Percentiles rank a stretch among this genome's conserved stretches.
These are phyloP conservation scores for Charanyca ferruginea DNA, from an alignment of 2,888 invertebrate genomes.

Conservation along the genomic window DNA sequence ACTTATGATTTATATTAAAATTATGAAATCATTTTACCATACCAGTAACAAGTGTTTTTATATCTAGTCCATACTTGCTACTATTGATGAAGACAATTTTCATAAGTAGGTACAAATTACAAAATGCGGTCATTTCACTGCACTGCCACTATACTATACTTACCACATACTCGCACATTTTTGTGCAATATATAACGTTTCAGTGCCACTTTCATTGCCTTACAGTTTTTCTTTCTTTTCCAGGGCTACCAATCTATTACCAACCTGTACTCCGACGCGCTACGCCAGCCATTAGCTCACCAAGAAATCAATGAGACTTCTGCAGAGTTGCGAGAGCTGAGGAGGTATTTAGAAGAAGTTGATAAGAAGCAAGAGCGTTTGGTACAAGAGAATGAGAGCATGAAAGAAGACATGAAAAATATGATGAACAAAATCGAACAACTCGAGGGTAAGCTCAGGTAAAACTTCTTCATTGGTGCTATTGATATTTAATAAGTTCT, in stretches of 20 bases:
- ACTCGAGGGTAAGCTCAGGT: slow-evolving; percentile 85
- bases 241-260: slow-evolving; percentile 86
- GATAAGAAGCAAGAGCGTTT: slow-evolving; percentile 76
- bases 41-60: no score
- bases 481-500: slow-evolving; percentile 9
- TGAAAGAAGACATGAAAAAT: slow-evolving; percentile 78
- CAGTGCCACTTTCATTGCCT: slow-evolving; percentile 28
- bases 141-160: no score
- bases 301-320: slow-evolving; percentile 60
- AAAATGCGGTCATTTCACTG: no score
- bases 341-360: slow-evolving; percentile 75
- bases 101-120: neutral
- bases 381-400: slow-evolving; percentile 76
- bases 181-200: neutral
- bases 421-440: slow-evolving; percentile 81
- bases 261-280: slow-evolving; percentile 79
- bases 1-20: no score
- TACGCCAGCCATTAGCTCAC: slow-evolving; percentile 73
- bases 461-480: slow-evolving; percentile 58
- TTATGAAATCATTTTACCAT: no score
- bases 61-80: no score
- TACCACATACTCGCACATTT: neutral
- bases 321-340: slow-evolving; percentile 76
- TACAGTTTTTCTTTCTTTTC: slow-evolving; percentile 30
- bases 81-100: no score